Conservation (phyloP, 2,797 vertebrate genomes). For the Phalloptychus januarius region DNA sequence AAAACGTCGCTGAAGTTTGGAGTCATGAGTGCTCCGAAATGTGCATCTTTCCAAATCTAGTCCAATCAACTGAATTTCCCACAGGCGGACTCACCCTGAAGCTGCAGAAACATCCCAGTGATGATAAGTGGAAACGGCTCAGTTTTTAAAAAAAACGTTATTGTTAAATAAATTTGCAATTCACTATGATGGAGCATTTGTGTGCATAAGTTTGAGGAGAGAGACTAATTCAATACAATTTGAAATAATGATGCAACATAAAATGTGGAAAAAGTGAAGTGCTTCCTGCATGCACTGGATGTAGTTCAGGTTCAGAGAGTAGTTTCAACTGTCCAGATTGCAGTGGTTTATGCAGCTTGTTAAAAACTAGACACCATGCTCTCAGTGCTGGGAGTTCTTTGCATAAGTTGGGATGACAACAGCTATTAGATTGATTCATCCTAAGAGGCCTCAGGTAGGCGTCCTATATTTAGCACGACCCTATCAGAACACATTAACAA, state of each 20-base stretch:
- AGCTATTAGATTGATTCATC: constrained; percentile 19
- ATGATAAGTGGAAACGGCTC: no score
- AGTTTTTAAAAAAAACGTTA: no score
- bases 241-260: background rate
- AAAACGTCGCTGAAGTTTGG: no score
- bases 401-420: constrained; percentile 8
- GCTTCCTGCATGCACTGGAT: background rate
- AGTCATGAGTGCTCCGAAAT: no score
- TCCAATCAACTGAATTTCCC: no score
- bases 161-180: no score
- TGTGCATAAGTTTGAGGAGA: background rate
- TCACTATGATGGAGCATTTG: background rate
- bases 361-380: background rate
- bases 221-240: background rate
- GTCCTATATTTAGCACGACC: background rate
- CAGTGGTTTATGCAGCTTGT: constrained; percentile 11
- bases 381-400: background rate
- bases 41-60: no score
- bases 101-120: no score
- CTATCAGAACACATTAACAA: constrained; percentile 5
- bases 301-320: background rate
- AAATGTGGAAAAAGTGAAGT: background rate
- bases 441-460: constrained; percentile 8
- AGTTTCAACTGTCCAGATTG: constrained; percentile 18
- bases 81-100: no score